These are phyloP conservation scores for Globicephala melas DNA, from an alignment of 2,113 vertebrate species.

Conservation along the genomic window DNA sequence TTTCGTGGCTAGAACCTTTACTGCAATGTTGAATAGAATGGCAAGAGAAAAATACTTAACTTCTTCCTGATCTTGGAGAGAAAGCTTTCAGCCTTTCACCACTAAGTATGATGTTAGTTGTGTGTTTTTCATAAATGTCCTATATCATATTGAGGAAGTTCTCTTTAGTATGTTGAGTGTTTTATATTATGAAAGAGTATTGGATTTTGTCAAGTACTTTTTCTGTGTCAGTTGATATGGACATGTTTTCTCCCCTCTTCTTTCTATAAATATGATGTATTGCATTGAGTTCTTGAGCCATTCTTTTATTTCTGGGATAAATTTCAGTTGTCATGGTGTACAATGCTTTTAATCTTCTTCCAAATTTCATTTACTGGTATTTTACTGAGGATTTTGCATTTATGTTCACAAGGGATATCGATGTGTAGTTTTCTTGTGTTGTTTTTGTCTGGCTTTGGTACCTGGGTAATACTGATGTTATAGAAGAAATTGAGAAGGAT, in stretches of 20 bases:
- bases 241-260: not conserved
- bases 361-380: not conserved
- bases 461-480: not conserved
- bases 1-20: not conserved
- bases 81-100: not conserved
- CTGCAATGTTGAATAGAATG: not conserved
- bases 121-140: not conserved
- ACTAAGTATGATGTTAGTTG: not conserved
- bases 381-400: not conserved
- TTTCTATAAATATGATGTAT: not conserved
- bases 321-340: not conserved
- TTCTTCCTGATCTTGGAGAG: not conserved
- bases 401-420: not conserved
- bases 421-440: not conserved
- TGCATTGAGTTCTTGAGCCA: not conserved
- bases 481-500: not conserved
- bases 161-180: not conserved
- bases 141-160: not conserved
- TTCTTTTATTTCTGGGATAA: not conserved
- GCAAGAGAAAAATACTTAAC: not conserved
- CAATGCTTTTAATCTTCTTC: not conserved
- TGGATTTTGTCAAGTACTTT: not conserved
- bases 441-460: not conserved
- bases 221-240: not conserved
- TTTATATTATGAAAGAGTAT: not conserved